A percentile compares a stretch with the other conserved stretches of the same genome.
Evolutionary conservation across 1,140 invertebrate species (phyloP).

Genomic region (Dendrolimus kikuchii): DNA sequence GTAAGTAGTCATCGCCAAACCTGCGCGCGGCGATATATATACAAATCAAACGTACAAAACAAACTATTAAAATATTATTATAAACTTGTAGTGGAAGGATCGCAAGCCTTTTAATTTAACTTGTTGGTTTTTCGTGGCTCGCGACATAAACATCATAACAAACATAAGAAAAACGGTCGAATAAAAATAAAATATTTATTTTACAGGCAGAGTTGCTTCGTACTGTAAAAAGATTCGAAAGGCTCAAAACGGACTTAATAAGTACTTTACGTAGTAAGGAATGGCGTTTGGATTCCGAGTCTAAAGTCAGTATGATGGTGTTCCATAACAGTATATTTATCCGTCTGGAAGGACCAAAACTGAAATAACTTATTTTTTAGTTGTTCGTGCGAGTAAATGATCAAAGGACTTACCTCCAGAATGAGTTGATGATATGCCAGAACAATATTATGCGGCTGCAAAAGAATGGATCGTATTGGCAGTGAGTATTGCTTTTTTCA

Average conservation of each 20-base stretch:
- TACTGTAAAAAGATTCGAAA: constrained; percentile 67
- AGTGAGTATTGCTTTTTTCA: constrained; percentile 43
- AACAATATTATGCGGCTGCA: constrained; percentile 60
- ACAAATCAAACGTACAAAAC: no score
- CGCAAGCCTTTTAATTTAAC: no score
- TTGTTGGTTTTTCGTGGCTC: no score
- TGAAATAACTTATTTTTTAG: constrained; percentile 15
- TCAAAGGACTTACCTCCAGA: constrained; percentile 59
- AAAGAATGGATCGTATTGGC: constrained; percentile 49
- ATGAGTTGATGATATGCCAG: constrained; percentile 61
- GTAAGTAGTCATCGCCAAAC: no score
- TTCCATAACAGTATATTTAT: background rate
- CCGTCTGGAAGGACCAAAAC: background rate
- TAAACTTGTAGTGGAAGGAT: no score
- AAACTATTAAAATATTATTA: no score
- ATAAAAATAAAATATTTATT: constrained; percentile 1
- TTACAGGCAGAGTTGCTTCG: constrained; percentile 65
- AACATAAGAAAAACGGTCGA: background rate
- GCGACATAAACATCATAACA: no score
- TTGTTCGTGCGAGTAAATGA: constrained; percentile 59
- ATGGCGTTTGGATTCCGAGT: constrained; percentile 69
- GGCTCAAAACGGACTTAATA: constrained; percentile 66
- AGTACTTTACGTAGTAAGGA: constrained; percentile 68
- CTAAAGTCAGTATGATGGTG: constrained; percentile 44
- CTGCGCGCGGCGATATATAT: no score